phyloP scores from a whole-genome alignment of 2,888 invertebrate species.

The Matsumyia berberina region DNA sequence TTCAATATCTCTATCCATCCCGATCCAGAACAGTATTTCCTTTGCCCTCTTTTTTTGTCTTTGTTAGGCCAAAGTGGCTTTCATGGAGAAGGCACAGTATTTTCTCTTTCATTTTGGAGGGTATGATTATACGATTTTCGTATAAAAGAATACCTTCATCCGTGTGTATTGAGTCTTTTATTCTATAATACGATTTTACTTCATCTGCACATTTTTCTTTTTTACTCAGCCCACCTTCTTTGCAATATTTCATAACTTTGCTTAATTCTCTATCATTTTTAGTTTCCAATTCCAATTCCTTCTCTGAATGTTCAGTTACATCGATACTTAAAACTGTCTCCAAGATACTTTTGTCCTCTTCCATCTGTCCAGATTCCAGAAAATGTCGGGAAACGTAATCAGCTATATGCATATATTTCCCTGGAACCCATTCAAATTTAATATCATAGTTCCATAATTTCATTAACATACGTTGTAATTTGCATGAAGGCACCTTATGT shows the following conservation, averaged over 20 bases:
- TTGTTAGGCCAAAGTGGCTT: slow-evolving; percentile 12
- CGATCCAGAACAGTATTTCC: slow-evolving; percentile 11
- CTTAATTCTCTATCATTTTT: background rate
- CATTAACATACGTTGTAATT: background rate
- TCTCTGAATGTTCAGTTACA: slow-evolving; percentile 10
- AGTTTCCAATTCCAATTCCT: background rate
- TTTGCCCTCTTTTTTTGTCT: slow-evolving; percentile 14
- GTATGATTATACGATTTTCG: slow-evolving; percentile 12
- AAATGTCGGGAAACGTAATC: slow-evolving; percentile 6
- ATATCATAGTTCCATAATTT: background rate
- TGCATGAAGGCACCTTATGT: background rate
- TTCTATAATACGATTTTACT: background rate
- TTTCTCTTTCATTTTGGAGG: slow-evolving; percentile 9
- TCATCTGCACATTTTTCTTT: slow-evolving; percentile 8
- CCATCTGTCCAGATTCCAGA: background rate
- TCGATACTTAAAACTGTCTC: background rate
- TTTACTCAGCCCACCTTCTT: background rate
- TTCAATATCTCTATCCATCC: slow-evolving; percentile 9
- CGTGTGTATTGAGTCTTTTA: background rate
- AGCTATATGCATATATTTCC: background rate
- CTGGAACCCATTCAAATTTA: too few relatives aligned
- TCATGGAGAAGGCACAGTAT: slow-evolving; percentile 1
- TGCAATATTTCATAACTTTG: background rate
- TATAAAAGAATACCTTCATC: slow-evolving; percentile 2
- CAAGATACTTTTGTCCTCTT: background rate